phyloP scores from a whole-genome alignment of 2,113 vertebrate genomes.

The zebrafish (Danio rerio) region DNA sequence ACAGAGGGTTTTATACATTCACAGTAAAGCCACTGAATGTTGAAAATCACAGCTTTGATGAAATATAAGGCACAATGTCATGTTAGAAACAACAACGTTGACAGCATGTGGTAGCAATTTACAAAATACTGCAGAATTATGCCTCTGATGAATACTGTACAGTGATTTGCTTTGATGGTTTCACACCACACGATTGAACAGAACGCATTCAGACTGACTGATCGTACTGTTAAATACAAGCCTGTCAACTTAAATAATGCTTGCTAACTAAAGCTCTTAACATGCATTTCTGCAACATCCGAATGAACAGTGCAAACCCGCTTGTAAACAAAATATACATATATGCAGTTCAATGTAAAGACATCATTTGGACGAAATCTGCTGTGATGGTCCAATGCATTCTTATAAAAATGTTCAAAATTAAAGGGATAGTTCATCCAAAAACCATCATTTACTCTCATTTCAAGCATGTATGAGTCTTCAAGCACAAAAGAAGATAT shows the following conservation, averaged over 20 bases:
- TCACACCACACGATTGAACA: neutral
- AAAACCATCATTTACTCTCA: too few species aligned
- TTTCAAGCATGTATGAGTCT: too few species aligned
- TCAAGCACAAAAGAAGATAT: too few species aligned
- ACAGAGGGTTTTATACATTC: slow-evolving; percentile 14
- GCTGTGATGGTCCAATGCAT: too few species aligned
- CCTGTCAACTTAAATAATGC: neutral
- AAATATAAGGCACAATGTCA: slow-evolving; percentile 44
- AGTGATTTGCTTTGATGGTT: neutral
- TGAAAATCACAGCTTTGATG: slow-evolving; percentile 41
- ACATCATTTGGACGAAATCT: neutral
- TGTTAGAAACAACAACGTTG: neutral
- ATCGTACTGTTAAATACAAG: neutral
- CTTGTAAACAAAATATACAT: slow-evolving; percentile 43
- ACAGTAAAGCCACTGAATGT: slow-evolving; percentile 35
- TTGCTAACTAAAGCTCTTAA: neutral
- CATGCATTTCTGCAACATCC: slow-evolving; percentile 35
- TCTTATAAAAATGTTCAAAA: too few species aligned
- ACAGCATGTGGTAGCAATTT: neutral
- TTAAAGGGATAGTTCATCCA: too few species aligned
- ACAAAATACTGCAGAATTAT: slow-evolving; percentile 1
- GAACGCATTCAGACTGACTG: neutral
- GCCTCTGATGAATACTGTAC: neutral
- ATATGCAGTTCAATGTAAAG: neutral
- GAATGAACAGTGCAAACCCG: slow-evolving; percentile 55